Evolutionary conservation across 1,140 invertebrate species (phyloP).

Genomic region (Diabrotica virgifera): DNA sequence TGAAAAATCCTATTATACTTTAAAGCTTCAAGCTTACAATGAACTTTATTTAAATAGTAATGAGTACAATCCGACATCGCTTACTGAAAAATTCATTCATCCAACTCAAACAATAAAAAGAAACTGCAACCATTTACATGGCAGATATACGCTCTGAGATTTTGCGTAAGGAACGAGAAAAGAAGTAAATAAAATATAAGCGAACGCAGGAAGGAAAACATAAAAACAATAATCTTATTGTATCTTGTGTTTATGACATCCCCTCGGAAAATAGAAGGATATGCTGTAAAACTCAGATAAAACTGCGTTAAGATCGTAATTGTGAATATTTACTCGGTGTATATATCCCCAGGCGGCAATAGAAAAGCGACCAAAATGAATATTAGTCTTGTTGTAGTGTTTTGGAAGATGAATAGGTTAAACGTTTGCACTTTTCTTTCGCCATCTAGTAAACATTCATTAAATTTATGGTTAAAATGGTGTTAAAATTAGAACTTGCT

Average conservation of each 20-base stretch:
- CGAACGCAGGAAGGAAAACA: background rate
- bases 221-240: conserved; percentile 3
- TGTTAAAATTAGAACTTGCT: too few relatives aligned
- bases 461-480: too few relatives aligned
- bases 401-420: too few relatives aligned
- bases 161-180: background rate
- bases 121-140: background rate
- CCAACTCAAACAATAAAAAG: background rate
- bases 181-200: background rate
- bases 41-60: too few relatives aligned
- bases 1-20: too few relatives aligned
- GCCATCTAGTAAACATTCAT: too few relatives aligned
- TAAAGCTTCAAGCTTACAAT: too few relatives aligned
- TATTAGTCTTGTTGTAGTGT: too few relatives aligned
- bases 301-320: background rate
- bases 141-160: background rate
- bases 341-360: background rate
- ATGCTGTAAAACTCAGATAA: background rate
- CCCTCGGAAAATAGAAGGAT: background rate
- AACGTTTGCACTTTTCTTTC: too few relatives aligned
- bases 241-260: conserved; percentile 2
- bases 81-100: too few relatives aligned
- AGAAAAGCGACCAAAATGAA: background rate
- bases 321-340: background rate
- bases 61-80: too few relatives aligned